A percentile compares a stretch with the other conserved stretches of the same genome.
phyloP scores from a whole-genome alignment of 2,888 invertebrate species.

The Atethmia centrago region DNA sequence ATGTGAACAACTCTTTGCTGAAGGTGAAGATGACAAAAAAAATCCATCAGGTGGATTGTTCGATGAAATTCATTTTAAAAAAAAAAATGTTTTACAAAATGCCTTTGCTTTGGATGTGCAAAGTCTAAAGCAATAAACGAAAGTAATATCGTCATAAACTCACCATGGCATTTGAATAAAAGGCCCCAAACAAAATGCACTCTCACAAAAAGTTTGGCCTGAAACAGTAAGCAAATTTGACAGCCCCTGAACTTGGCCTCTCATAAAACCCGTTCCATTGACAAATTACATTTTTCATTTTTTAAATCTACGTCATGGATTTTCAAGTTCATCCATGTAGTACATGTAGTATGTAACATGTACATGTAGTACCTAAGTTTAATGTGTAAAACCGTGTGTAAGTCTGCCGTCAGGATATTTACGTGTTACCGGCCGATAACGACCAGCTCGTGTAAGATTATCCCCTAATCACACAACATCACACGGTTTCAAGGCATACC shows the following conservation, averaged over 20 bases:
- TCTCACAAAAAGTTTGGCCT: neutral
- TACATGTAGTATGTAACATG: neutral
- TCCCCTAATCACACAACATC: neutral
- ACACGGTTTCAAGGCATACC: neutral
- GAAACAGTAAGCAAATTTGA: neutral
- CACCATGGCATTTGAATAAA: neutral
- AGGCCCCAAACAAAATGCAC: too few relatives aligned
- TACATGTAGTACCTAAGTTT: neutral
- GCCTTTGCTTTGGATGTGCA: neutral
- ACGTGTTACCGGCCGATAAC: neutral
- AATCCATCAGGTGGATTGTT: neutral
- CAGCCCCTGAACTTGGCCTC: too few relatives aligned
- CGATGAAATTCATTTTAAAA: neutral
- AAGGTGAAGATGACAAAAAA: neutral
- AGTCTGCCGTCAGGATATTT: neutral
- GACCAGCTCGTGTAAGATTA: constrained; percentile 8
- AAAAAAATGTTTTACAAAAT: neutral
- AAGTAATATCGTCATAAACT: neutral
- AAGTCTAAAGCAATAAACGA: neutral
- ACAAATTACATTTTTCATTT: neutral
- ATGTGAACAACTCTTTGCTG: neutral
- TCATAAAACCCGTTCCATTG: neutral
- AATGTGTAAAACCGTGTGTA: neutral
- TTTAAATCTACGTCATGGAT: neutral
- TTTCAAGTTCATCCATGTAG: neutral